A percentile compares a stretch with the other conserved stretches of the same genome.
Conservation (phyloP, 1,140 invertebrate genomes). For the Chymomyza costata region DNA sequence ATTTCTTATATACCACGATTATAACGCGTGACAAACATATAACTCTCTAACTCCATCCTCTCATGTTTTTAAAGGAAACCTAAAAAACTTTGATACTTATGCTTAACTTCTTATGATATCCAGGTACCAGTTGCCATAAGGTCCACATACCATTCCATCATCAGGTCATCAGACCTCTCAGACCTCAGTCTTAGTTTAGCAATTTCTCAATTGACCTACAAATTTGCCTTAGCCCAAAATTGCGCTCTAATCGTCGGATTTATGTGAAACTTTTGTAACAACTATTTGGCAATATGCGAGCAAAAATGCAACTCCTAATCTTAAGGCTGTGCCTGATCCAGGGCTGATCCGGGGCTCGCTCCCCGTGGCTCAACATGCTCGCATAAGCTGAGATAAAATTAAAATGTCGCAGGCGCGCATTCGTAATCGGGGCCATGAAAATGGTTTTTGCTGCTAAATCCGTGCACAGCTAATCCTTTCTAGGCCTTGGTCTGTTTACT, state of each 20-base stretch:
- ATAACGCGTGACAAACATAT: no score
- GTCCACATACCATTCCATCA: no score
- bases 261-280: slow-evolving; percentile 64
- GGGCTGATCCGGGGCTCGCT: slow-evolving; percentile 50
- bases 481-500: slow-evolving; percentile 18
- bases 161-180: no score
- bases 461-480: slow-evolving; percentile 55
- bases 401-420: slow-evolving; percentile 66
- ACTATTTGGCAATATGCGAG: slow-evolving; percentile 67
- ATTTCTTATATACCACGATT: no score
- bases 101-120: no score
- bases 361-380: slow-evolving; percentile 13
- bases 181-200: no score
- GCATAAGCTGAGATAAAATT: slow-evolving; percentile 70
- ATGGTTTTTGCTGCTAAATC: slow-evolving; percentile 48
- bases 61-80: no score
- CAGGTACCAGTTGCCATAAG: no score
- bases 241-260: slow-evolving; percentile 55
- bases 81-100: no score
- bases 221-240: slow-evolving; percentile 43
- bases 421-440: slow-evolving; percentile 47
- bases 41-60: no score
- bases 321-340: slow-evolving; percentile 32
- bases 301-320: slow-evolving; percentile 57
- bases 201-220: slow-evolving; percentile 58